Conservation (phyloP, 2,888 invertebrate genomes). For the Drosophila monieri region DNA sequence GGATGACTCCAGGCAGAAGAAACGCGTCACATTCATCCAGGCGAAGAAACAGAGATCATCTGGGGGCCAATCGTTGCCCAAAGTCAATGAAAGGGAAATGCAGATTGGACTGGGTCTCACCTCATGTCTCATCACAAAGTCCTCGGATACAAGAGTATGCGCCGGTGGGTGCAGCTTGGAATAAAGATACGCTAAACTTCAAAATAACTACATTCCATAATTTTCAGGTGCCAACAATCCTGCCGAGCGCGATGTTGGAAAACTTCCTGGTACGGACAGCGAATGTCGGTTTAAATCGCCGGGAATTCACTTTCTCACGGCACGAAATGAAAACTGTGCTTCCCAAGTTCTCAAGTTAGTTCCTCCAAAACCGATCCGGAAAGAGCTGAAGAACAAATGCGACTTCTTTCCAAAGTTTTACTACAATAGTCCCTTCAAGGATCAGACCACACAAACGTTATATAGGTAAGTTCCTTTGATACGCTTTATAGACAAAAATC, state of each 20-base stretch:
- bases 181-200: too few relatives aligned
- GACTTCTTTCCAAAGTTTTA: slow-evolving; percentile 53
- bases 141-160: slow-evolving; percentile 41
- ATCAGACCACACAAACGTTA: slow-evolving; percentile 81
- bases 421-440: slow-evolving; percentile 60
- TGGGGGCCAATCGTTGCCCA: background rate
- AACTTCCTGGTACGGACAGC: slow-evolving; percentile 62
- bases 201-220: too few relatives aligned
- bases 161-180: slow-evolving; percentile 47
- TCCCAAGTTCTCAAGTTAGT: slow-evolving; percentile 69
- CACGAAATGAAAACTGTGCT: slow-evolving; percentile 28
- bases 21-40: slow-evolving; percentile 61
- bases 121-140: slow-evolving; percentile 64
- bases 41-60: slow-evolving; percentile 24
- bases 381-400: slow-evolving; percentile 58
- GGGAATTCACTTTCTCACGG: slow-evolving; percentile 55
- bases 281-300: slow-evolving; percentile 62
- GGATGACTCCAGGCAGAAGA: slow-evolving; percentile 48
- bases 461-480: slow-evolving; percentile 69
- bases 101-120: slow-evolving; percentile 55
- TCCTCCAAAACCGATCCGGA: slow-evolving; percentile 37
- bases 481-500: background rate
- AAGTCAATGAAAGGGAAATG: slow-evolving; percentile 36
- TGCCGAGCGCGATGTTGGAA: slow-evolving; percentile 49
- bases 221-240: slow-evolving; percentile 60